Evolutionary conservation across 1,140 invertebrate species (phyloP), one percentile per base, ranked within the genome.

Genomic region (Rhizoglyphus robini): DNA sequence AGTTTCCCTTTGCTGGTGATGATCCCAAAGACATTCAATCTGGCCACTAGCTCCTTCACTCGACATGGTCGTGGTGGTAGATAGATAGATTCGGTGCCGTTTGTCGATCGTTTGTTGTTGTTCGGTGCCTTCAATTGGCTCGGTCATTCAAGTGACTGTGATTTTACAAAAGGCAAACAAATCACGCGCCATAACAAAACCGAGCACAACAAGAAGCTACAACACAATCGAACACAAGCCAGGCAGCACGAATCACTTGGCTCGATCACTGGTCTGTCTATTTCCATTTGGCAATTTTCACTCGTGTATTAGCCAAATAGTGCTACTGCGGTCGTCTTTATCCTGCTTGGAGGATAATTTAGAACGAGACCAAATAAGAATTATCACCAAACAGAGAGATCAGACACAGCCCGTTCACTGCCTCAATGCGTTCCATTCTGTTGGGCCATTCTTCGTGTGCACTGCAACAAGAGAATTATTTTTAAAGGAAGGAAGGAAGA

Each of bases 401-500:
- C 18, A 18, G 18, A 41, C 18, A 41, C 8, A 41, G 18, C 18
- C 18, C 36, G 36, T 41, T 41, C n/a, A n/a, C n/a, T n/a, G n/a
- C n/a, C n/a, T n/a, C n/a, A n/a, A n/a, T n/a, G n/a, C n/a, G n/a
- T n/a, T n/a, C n/a, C n/a, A n/a, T n/a, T n/a, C n/a, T n/a, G 36
- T 41, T 18, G 18, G 18, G 18, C 36, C 18, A 41, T 41, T 41
- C 18, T 41, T 11, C 36, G 8, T 41, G 36, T 18, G 18, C 36
- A 41, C 8, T 18, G 23, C 23, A 27, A 54, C 8, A 32, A 20
- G 8, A 54, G 23, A 54, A 54, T 54, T 54, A 54, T 54, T 54
- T 54, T 54, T 11, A 54, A 54, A 54, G 51, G 31, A 54, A 54
- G 51, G 51, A 54, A 54, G 31, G 20, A 54, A 54, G 51, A 54